Evolutionary conservation across 2,113 vertebrate genomes (phyloP).

Genomic region (Telmatochromis sp.): DNA sequence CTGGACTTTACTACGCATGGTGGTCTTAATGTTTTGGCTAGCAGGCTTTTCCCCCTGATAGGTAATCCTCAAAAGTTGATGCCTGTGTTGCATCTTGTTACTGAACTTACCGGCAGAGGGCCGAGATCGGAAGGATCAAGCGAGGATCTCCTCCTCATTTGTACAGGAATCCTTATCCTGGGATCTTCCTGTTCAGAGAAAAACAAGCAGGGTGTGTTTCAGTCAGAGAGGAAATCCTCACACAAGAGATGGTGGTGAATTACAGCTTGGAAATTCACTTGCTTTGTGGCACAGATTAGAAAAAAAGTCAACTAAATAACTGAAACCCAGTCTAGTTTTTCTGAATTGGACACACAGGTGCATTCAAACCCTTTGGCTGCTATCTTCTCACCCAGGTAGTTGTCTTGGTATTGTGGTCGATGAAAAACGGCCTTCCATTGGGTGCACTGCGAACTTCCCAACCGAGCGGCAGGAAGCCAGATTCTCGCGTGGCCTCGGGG

Average conservation of each 20-base stretch:
- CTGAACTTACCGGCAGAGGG: constrained; percentile 81
- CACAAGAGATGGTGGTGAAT: not conserved
- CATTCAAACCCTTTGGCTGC: not conserved
- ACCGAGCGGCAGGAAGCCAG: constrained; percentile 78
- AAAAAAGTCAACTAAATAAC: not conserved
- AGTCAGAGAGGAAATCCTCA: constrained; percentile 24
- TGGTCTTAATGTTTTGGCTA: not conserved
- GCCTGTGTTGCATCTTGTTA: not conserved
- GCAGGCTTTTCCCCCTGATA: not conserved
- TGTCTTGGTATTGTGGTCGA: constrained; percentile 90
- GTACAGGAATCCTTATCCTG: constrained; percentile 80
- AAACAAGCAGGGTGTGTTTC: constrained; percentile 24
- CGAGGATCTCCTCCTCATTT: constrained; percentile 73
- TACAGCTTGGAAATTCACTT: not conserved
- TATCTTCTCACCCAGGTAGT: constrained; percentile 85
- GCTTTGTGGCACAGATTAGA: not conserved
- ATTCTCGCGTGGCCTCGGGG: constrained; percentile 62
- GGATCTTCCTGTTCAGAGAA: constrained; percentile 85
- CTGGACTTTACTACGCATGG: not conserved
- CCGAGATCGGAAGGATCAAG: constrained; percentile 85
- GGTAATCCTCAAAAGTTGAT: not conserved
- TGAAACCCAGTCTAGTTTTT: not conserved
- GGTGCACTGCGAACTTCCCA: constrained; percentile 91
- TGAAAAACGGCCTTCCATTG: constrained; percentile 90
- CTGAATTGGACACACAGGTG: not conserved